These are phyloP conservation scores for Craterocephalus amniculus DNA, from an alignment of 2,797 vertebrate genomes.

Conservation along the genomic window DNA sequence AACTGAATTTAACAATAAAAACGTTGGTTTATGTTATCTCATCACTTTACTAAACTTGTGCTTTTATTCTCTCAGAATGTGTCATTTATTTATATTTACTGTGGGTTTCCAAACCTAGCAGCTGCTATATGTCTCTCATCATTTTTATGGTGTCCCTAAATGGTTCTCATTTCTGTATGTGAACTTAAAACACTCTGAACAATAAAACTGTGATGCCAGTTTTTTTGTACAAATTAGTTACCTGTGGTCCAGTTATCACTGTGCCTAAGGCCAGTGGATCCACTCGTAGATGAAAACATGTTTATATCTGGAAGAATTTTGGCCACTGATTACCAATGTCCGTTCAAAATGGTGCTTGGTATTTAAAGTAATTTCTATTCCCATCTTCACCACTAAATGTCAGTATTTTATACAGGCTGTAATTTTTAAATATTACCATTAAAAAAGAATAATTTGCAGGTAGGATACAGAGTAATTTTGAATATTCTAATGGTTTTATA, in stretches of 20 bases:
- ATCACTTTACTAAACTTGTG: no score
- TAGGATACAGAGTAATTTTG: not conserved
- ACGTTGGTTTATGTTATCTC: no score
- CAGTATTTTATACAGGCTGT: not conserved
- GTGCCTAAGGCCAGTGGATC: not conserved
- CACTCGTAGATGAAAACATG: not conserved
- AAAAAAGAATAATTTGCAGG: not conserved
- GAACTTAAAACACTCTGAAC: not conserved
- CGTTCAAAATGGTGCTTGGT: not conserved
- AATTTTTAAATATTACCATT: not conserved
- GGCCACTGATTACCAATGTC: not conserved
- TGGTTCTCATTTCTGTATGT: no score
- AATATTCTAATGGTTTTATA: no score
- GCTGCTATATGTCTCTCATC: no score
- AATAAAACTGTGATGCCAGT: not conserved
- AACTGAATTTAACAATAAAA: no score
- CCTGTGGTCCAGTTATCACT: no score
- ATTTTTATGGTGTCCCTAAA: no score
- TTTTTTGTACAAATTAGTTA: not conserved
- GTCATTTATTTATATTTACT: no score
- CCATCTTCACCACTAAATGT: no score
- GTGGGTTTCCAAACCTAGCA: no score
- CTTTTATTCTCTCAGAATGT: no score
- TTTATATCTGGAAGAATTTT: not conserved
- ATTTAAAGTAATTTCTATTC: not conserved